phyloP scores from a whole-genome alignment of 1,140 invertebrate species.

The Anadara kagoshimensis region DNA sequence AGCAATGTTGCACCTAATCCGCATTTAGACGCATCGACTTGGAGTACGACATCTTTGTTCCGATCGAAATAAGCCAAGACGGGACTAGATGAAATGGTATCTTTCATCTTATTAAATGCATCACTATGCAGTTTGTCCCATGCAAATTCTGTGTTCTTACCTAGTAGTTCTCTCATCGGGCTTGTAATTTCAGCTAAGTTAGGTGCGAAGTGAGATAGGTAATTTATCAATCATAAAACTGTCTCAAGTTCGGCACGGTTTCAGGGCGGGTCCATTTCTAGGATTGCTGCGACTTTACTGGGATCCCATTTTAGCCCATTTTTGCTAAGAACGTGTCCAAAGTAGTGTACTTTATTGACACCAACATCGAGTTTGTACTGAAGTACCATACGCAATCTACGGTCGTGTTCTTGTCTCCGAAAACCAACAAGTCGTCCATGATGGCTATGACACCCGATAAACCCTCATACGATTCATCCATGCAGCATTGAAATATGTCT shows the following conservation, averaged over 20 bases:
- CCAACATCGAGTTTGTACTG: neutral
- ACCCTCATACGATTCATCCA: neutral
- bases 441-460: neutral
- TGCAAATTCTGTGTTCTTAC: neutral
- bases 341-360: neutral
- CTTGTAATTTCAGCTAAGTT: slow-evolving; percentile 10
- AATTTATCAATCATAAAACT: no score
- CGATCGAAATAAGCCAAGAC: no score
- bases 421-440: neutral
- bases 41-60: slow-evolving; percentile 19
- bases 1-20: slow-evolving; percentile 72
- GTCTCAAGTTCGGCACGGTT: neutral
- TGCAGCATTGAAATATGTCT: neutral
- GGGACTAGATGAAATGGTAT: slow-evolving; percentile 11
- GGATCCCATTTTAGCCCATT: neutral
- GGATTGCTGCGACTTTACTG: neutral
- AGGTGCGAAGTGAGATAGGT: slow-evolving; percentile 4
- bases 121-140: slow-evolving; percentile 19
- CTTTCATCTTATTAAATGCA: slow-evolving; percentile 28
- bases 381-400: neutral
- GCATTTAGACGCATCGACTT: slow-evolving; percentile 44
- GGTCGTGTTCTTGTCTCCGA: neutral
- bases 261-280: neutral
- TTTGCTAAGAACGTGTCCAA: neutral
- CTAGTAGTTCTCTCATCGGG: neutral